Conservation (phyloP, 2,113 vertebrate species). For the Sander vitreus region DNA sequence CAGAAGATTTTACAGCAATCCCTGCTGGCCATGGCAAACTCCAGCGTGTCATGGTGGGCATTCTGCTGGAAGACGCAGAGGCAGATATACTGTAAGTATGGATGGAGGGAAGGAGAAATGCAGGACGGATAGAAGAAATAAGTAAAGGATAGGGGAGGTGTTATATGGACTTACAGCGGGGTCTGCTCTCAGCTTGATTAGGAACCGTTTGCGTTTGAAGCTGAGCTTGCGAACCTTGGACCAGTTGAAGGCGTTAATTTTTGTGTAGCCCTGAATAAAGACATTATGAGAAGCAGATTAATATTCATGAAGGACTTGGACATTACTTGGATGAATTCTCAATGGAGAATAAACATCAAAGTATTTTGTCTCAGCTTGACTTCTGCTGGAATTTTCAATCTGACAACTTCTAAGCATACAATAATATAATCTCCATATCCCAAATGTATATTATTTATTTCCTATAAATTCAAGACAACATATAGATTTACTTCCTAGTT, state of each 20-base stretch:
- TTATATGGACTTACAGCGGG: conserved; percentile 86
- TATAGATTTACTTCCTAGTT: background rate
- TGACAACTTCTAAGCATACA: background rate
- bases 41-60: conserved; percentile 93
- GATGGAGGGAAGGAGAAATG: background rate
- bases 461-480: background rate
- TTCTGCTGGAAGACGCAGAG: conserved; percentile 81
- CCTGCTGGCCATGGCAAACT: conserved; percentile 94
- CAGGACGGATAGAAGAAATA: background rate
- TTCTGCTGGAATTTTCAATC: background rate
- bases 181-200: conserved; percentile 94
- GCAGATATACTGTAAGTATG: background rate
- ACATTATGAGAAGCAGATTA: background rate
- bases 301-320: background rate
- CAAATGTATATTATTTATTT: background rate
- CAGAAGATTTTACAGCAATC: conserved; percentile 97
- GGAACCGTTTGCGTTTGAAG: conserved; percentile 96
- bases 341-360: background rate
- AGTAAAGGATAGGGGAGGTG: background rate
- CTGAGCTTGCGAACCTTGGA: conserved; percentile 96
- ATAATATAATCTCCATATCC: background rate
- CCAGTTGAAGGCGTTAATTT: conserved; percentile 98
- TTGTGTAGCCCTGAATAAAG: conserved; percentile 89
- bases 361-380: background rate
- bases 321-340: background rate